Evolutionary conservation across 2,113 vertebrate genomes (phyloP).

Genomic region (Corythaeola cristata): DNA sequence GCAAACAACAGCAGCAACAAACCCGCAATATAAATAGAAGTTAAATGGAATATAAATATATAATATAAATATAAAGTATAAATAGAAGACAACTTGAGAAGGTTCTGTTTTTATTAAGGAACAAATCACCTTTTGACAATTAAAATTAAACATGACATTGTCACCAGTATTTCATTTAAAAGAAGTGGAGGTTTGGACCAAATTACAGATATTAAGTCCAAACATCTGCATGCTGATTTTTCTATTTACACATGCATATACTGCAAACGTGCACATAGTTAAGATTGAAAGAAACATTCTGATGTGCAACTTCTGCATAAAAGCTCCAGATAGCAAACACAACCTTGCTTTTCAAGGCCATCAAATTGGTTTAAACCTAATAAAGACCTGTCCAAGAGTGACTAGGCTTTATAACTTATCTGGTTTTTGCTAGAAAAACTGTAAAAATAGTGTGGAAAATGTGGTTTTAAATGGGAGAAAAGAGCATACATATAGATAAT

Average conservation of each 20-base stretch:
- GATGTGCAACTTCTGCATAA: not conserved
- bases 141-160: not conserved
- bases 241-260: not conserved
- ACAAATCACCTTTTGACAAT: not conserved
- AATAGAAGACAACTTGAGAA: not conserved
- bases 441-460: not conserved
- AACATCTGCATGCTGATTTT: not conserved
- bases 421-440: not conserved
- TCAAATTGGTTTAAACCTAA: not conserved
- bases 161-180: not conserved
- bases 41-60: not conserved
- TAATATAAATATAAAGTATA: no score
- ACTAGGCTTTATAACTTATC: not conserved
- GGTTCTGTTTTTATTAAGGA: not conserved
- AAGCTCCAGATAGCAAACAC: not conserved
- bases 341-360: not conserved
- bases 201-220: not conserved
- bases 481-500: not conserved
- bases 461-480: not conserved
- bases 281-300: not conserved
- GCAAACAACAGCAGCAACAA: not conserved
- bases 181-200: not conserved
- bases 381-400: not conserved
- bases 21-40: not conserved
- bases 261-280: not conserved